Evolutionary conservation across 1,140 invertebrate genomes (phyloP).

Genomic region (Ericerus pela): DNA sequence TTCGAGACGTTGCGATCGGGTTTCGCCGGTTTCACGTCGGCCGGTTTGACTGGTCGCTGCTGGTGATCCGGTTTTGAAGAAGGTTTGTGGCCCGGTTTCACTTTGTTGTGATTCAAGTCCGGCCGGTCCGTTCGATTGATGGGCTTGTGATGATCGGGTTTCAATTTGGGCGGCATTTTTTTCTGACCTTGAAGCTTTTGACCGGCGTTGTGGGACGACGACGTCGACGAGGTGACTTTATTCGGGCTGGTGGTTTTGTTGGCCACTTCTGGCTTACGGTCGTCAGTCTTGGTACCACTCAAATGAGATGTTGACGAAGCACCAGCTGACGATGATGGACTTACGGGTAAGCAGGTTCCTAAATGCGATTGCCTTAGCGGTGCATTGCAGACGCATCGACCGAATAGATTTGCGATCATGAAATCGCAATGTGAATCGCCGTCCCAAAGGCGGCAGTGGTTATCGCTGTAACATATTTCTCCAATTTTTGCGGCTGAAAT

Average conservation of each 20-base stretch:
- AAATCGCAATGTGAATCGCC: conserved; percentile 71
- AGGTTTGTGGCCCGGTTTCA: not conserved
- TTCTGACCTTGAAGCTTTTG: not conserved
- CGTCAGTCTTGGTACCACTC: not conserved
- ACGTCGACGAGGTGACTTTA: not conserved
- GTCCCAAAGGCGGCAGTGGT: conserved; percentile 69
- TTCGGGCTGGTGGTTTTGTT: not conserved
- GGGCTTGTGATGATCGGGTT: too few species aligned
- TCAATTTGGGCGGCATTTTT: not conserved
- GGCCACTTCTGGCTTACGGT: not conserved
- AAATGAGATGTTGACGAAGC: not conserved
- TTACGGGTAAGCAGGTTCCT: conserved; percentile 19
- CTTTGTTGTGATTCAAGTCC: not conserved
- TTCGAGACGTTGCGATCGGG: not conserved
- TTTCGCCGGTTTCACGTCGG: not conserved
- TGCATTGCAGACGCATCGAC: conserved; percentile 58
- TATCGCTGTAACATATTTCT: conserved; percentile 77
- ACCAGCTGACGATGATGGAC: conserved; percentile 8
- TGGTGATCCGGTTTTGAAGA: not conserved
- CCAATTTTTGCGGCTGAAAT: conserved; percentile 65
- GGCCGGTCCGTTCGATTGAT: too few species aligned
- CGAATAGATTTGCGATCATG: conserved; percentile 73
- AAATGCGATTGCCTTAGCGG: conserved; percentile 7
- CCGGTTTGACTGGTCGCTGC: not conserved
- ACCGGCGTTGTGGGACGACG: not conserved